phyloP scores from a whole-genome alignment of 2,797 vertebrate species.

The Argentina silus region DNA sequence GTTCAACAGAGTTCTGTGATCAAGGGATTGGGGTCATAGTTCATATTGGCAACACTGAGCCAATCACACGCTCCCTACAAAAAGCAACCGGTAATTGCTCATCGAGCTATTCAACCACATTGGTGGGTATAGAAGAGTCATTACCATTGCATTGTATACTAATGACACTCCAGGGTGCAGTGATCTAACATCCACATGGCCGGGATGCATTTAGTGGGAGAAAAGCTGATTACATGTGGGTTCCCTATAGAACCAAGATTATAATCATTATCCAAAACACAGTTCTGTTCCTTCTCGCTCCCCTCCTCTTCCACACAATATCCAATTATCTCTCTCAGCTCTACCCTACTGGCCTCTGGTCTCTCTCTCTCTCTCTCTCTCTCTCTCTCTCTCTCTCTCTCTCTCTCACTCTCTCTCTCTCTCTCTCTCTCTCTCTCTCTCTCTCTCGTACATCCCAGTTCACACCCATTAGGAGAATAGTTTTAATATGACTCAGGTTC shows the following conservation, averaged over 20 bases:
- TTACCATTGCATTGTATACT: not conserved
- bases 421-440: too few relatives aligned
- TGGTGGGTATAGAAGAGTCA: not conserved
- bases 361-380: not conserved
- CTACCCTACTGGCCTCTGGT: not conserved
- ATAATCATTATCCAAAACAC: constrained; percentile 11
- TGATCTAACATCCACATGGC: not conserved
- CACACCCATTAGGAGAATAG: too few relatives aligned
- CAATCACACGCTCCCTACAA: not conserved
- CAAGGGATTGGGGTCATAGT: not conserved
- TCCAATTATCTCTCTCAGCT: constrained; percentile 19
- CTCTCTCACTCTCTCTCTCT: too few relatives aligned
- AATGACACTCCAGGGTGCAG: not conserved
- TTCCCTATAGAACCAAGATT: not conserved
- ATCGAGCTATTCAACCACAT: not conserved
- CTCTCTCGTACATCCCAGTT: too few relatives aligned
- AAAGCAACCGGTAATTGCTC: not conserved
- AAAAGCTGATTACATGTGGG: not conserved
- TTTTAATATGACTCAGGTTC: too few relatives aligned
- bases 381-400: too few relatives aligned
- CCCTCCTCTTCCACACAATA: not conserved
- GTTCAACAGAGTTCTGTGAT: not conserved
- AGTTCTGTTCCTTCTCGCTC: not conserved
- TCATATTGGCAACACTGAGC: not conserved
- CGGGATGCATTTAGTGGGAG: not conserved